Percentiles rank a stretch among this genome's conserved stretches.
Conservation (phyloP, 2,113 vertebrate genomes). For the Triplophysa siluroides region DNA sequence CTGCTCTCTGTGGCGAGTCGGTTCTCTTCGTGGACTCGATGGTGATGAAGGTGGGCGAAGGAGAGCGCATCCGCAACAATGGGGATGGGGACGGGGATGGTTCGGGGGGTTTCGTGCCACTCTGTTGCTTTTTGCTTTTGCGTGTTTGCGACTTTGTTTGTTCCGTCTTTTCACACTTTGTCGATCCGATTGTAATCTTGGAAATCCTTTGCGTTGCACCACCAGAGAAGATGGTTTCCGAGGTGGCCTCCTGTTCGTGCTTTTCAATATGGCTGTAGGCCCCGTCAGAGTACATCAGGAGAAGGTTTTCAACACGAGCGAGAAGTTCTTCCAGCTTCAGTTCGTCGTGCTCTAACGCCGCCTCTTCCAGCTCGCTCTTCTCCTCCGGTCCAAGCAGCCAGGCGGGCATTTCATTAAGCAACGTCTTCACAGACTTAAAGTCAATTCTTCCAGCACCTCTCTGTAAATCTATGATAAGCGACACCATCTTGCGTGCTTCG, state of each 20-base stretch:
- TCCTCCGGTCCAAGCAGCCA: slow-evolving; percentile 74
- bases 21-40: slow-evolving; percentile 81
- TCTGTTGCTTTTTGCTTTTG: slow-evolving; percentile 66
- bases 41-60: slow-evolving; percentile 86
- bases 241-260: slow-evolving; percentile 67
- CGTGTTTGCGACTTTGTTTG: slow-evolving; percentile 34
- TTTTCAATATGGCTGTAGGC: slow-evolving; percentile 69
- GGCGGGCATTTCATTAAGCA: slow-evolving; percentile 71
- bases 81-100: slow-evolving; percentile 73
- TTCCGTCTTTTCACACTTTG: slow-evolving; percentile 65
- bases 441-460: slow-evolving; percentile 66
- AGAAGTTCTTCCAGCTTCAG: slow-evolving; percentile 73
- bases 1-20: slow-evolving; percentile 73
- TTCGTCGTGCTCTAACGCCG: slow-evolving; percentile 63
- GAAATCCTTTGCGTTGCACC: slow-evolving; percentile 66
- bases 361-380: slow-evolving; percentile 67
- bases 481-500: slow-evolving; percentile 76
- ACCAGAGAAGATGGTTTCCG: slow-evolving; percentile 60
- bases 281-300: slow-evolving; percentile 66
- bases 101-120: slow-evolving; percentile 62
- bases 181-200: slow-evolving; percentile 69
- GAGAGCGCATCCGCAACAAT: slow-evolving; percentile 74
- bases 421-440: slow-evolving; percentile 70
- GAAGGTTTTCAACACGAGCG: slow-evolving; percentile 67
- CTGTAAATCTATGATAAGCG: slow-evolving; percentile 76